Evolutionary conservation across 2,113 vertebrate genomes (phyloP).

Genomic region (Anser brachyrhynchus): DNA sequence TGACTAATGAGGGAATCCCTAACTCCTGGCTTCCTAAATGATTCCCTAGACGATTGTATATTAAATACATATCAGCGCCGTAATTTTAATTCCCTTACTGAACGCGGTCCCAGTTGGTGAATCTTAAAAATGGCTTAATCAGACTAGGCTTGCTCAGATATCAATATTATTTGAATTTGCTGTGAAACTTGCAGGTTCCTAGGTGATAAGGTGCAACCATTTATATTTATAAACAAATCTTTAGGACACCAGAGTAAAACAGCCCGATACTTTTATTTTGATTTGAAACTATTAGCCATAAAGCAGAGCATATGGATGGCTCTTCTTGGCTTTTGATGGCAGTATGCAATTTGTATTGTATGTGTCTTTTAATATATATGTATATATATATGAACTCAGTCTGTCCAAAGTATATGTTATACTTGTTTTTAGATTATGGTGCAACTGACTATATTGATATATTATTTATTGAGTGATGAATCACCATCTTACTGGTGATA

Average conservation of each 20-base stretch:
- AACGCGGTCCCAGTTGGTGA: conserved; percentile 27
- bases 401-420: conserved; percentile 76
- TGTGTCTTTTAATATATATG: conserved; percentile 69
- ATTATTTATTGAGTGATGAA: conserved; percentile 85
- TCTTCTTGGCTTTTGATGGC: conserved; percentile 67
- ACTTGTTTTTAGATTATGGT: conserved; percentile 81
- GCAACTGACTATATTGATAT: conserved; percentile 81
- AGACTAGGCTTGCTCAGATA: conserved; percentile 73
- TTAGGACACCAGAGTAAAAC: conserved; percentile 56
- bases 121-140: conserved; percentile 61
- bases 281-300: conserved; percentile 63
- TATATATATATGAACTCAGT: conserved; percentile 71
- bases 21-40: not conserved
- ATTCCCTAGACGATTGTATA: not conserved
- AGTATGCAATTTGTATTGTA: conserved; percentile 78
- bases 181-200: conserved; percentile 30
- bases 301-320: conserved; percentile 56
- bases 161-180: conserved; percentile 50
- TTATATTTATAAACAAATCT: conserved; percentile 7
- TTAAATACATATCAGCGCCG: not conserved
- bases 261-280: conserved; percentile 46
- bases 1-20: not conserved
- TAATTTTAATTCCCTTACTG: not conserved
- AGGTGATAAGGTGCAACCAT: conserved; percentile 43
- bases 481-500: conserved; percentile 75